phyloP scores from a whole-genome alignment of 2,797 vertebrate genomes.

The Galago senegalensis region DNA sequence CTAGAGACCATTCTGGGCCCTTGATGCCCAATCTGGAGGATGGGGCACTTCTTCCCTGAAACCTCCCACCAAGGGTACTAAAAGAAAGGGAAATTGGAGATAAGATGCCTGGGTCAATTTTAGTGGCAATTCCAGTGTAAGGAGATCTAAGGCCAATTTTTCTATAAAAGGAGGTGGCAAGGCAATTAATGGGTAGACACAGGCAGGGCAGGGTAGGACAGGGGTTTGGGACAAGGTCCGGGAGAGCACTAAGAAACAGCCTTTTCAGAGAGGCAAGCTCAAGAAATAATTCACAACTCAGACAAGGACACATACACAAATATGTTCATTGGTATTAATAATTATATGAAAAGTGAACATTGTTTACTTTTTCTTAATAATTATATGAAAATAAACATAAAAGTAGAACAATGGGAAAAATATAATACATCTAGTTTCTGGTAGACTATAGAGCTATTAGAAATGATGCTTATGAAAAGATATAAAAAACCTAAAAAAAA shows the following conservation, averaged over 20 bases:
- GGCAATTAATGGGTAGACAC: constrained; percentile 74
- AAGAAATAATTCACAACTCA: constrained; percentile 58
- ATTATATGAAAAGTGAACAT: constrained; percentile 47
- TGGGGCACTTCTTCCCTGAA: constrained; percentile 68
- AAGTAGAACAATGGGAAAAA: constrained; percentile 42
- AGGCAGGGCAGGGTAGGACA: constrained; percentile 65
- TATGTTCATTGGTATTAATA: constrained; percentile 46
- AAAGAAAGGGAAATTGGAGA: constrained; percentile 64
- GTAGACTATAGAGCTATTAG: constrained; percentile 40
- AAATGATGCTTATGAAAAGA: constrained; percentile 61
- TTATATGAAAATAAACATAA: constrained; percentile 57
- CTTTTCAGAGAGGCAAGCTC: constrained; percentile 72
- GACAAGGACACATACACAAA: constrained; percentile 52
- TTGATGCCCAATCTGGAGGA: constrained; percentile 14
- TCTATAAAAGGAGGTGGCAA: constrained; percentile 59
- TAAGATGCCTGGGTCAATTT: constrained; percentile 74
- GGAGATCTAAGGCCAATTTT: constrained; percentile 50
- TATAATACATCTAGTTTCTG: constrained; percentile 22
- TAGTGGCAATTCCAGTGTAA: constrained; percentile 66
- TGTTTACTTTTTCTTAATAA: constrained; percentile 42
- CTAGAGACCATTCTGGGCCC: constrained; percentile 22
- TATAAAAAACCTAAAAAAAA: constrained; percentile 51
- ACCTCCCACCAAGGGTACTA: constrained; percentile 78
- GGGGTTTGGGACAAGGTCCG: constrained; percentile 65
- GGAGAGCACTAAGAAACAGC: constrained; percentile 83